These are phyloP conservation scores for Galaxias olidus DNA, from an alignment of 2,797 vertebrate species.

Conservation along the genomic window DNA sequence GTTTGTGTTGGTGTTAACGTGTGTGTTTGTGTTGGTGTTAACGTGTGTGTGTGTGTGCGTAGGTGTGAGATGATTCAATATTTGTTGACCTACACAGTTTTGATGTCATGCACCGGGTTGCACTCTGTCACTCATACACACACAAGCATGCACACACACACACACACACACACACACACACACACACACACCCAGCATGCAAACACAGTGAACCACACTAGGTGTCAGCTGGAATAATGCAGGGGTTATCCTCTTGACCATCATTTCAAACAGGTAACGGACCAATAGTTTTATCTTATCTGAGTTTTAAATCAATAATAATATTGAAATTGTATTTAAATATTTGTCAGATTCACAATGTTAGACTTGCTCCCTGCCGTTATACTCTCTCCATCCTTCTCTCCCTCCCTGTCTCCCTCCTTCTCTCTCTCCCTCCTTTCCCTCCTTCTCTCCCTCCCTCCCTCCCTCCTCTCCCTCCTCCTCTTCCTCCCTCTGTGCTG, in stretches of 20 bases:
- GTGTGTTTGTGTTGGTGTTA: slow-evolving; percentile 10
- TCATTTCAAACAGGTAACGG: too few relatives aligned
- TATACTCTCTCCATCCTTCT: neutral
- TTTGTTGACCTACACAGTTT: slow-evolving; percentile 11
- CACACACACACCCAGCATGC: neutral
- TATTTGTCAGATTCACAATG: neutral
- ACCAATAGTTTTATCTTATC: too few relatives aligned
- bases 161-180: neutral
- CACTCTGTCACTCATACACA: slow-evolving; percentile 5
- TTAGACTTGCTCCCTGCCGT: neutral
- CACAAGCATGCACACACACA: slow-evolving; percentile 6
- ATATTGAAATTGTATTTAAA: too few relatives aligned
- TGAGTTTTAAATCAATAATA: too few relatives aligned
- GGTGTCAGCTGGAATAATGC: too few relatives aligned
- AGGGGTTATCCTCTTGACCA: too few relatives aligned
- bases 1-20: neutral
- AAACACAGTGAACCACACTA: neutral
- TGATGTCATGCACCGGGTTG: too few relatives aligned
- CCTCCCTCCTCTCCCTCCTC: too few relatives aligned
- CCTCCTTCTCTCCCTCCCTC: neutral
- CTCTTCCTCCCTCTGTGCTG: slow-evolving; percentile 9
- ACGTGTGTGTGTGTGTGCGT: slow-evolving; percentile 1
- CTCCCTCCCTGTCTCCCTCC: too few relatives aligned
- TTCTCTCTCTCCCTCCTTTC: neutral
- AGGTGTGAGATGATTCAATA: slow-evolving; percentile 7